A percentile compares a stretch with the other conserved stretches of the same genome.
These are phyloP conservation scores for Petrophora chlorosata DNA, from an alignment of 2,888 invertebrate species.

Conservation along the genomic window DNA sequence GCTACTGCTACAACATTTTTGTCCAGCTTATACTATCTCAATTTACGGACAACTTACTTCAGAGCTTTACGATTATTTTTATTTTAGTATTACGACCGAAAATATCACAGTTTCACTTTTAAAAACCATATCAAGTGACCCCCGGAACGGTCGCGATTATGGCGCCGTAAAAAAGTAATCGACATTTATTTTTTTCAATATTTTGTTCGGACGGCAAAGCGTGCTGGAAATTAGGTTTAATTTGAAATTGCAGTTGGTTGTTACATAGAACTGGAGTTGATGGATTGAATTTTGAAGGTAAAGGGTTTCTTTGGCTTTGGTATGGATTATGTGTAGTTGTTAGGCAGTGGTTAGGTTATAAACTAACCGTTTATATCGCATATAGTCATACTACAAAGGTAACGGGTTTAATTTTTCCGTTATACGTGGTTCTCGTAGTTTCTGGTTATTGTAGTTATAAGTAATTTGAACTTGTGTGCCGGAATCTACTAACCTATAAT, in stretches of 20 bases:
- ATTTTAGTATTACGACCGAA: slow-evolving; percentile 71
- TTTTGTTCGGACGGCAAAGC: slow-evolving; percentile 37
- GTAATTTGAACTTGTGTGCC: no score
- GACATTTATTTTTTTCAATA: slow-evolving; percentile 55
- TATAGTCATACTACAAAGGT: no score
- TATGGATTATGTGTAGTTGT: neutral
- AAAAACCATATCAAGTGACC: slow-evolving; percentile 64
- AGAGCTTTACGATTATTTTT: slow-evolving; percentile 63
- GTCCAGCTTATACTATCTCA: slow-evolving; percentile 16
- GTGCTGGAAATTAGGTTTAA: slow-evolving; percentile 25
- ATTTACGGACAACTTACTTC: slow-evolving; percentile 28
- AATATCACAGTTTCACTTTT: slow-evolving; percentile 56
- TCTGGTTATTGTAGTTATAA: no score
- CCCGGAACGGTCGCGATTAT: slow-evolving; percentile 62
- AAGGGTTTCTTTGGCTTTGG: slow-evolving; percentile 7
- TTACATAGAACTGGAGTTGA: slow-evolving; percentile 11
- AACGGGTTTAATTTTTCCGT: no score
- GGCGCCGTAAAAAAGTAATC: slow-evolving; percentile 67
- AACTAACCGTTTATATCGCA: no score
- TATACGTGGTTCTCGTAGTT: no score
- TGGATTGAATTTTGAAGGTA: slow-evolving; percentile 2
- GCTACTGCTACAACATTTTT: neutral
- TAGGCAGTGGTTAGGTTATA: no score
- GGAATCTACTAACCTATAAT: no score
- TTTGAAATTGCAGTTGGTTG: slow-evolving; percentile 13